Evolutionary conservation across 2,113 vertebrate species (phyloP).

Genomic region (Poicephalus meyeri): DNA sequence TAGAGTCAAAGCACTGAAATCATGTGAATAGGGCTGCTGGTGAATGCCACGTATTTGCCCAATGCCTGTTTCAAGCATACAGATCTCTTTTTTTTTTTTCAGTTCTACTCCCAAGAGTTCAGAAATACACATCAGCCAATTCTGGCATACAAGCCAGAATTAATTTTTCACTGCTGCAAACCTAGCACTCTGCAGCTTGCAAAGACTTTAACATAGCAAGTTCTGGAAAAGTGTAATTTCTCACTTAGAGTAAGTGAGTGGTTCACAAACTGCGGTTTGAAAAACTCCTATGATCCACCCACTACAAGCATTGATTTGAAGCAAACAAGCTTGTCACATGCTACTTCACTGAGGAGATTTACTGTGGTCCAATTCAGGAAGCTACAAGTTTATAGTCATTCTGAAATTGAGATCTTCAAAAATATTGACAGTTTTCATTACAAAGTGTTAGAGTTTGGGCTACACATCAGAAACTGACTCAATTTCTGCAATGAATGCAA

Average conservation of each 20-base stretch:
- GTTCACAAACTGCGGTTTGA: neutral
- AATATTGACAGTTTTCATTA: neutral
- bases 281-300: neutral
- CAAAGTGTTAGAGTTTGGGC: neutral
- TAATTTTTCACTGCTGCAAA: neutral
- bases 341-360: neutral
- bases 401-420: neutral
- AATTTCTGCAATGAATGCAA: neutral
- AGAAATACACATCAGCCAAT: neutral
- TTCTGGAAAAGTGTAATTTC: neutral
- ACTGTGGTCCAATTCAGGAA: neutral
- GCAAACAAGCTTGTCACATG: neutral
- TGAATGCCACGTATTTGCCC: neutral
- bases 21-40: neutral
- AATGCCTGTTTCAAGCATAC: neutral
- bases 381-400: neutral
- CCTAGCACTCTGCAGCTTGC: neutral
- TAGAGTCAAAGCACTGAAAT: constrained; percentile 40
- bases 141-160: neutral
- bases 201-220: neutral
- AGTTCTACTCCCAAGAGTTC: neutral
- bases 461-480: neutral
- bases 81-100: neutral
- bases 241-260: neutral
- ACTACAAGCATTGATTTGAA: neutral